Evolutionary conservation across 2,888 invertebrate species (phyloP).

Genomic region (Sisyra nigra): DNA sequence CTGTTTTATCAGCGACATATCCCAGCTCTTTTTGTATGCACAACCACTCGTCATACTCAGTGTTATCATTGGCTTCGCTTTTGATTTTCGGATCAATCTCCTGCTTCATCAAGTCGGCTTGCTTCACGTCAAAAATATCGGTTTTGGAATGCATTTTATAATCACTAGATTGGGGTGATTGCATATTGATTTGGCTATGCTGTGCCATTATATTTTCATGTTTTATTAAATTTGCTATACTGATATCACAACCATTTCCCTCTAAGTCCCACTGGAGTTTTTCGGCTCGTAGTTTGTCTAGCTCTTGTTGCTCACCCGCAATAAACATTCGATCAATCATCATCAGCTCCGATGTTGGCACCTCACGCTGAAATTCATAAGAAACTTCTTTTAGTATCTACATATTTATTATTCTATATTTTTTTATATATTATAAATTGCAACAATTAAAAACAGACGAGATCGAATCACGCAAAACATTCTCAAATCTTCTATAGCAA

Average conservation of each 20-base stretch:
- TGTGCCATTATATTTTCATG: background rate
- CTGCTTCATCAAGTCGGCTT: constrained; percentile 11
- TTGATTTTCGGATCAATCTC: constrained; percentile 10
- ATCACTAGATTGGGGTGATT: no score
- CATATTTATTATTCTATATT: background rate
- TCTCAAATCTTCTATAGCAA: no score
- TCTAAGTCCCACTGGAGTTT: constrained; percentile 16
- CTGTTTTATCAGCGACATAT: constrained; percentile 20
- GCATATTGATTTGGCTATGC: no score
- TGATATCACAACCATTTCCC: constrained; percentile 1
- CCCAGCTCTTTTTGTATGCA: constrained; percentile 49
- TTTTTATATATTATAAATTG: background rate
- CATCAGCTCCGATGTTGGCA: constrained; percentile 58
- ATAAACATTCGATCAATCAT: constrained; percentile 61
- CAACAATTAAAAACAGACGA: background rate
- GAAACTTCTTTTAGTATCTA: constrained; percentile 5
- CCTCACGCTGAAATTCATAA: constrained; percentile 37
- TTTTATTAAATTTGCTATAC: constrained; percentile 5
- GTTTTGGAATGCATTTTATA: no score
- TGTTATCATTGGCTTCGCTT: constrained; percentile 14
- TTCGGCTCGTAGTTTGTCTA: constrained; percentile 41
- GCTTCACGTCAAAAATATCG: constrained; percentile 8
- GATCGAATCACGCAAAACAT: background rate
- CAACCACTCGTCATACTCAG: constrained; percentile 48
- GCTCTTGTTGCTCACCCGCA: constrained; percentile 48